Evolutionary conservation across 1,140 invertebrate genomes (phyloP), one percentile per base, ranked within the genome.

Genomic region (Ptiloglossa arizonensis): DNA sequence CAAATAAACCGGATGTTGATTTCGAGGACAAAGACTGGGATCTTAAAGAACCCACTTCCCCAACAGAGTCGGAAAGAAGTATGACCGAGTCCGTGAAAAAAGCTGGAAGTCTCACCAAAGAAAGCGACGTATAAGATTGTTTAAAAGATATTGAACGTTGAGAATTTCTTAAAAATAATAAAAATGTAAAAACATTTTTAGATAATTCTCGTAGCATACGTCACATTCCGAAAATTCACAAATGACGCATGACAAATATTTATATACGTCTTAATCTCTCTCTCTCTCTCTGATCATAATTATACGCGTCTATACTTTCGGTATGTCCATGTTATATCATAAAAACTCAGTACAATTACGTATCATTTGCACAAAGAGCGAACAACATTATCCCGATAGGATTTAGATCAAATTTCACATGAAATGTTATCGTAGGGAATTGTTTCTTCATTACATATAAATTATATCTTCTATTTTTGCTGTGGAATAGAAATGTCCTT

Each of bases 1-100:
- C 95, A 4, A 95, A 95, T 85, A 94, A 95, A 86, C 96, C 96
- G 27, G 93, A 95, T 78, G 93, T 94, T 80, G 95, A 96, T 74
- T 97, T 97, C 91, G 96, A 96, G 82, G 95, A 96, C 68, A 97
- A 97, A 92, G 94, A 95, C 64, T 96, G 95, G 95, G 96, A 97
- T 90, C 89, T 96, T 62, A 95, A 95, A 85, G 95, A 95, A 83
- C 92, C 94, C 13, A 91, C 93, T 67, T 94, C 94, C 22, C 87
- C 93, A 52, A 94, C 93, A 27, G 92, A 93, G 22, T 94, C 93
- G 41, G 94, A 91, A 59, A 87, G 83, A 29, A 86, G 80, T 11
- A 83, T 78, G 4, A 69, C 41, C 22, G 80, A 87, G 17, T 73
- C 83, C 13, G 62, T 73, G 52, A 82, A 75, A 80, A 90, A 89